These are phyloP conservation scores for Cotesia vestalis DNA, from an alignment of 1,140 invertebrate genomes.

Conservation along the genomic window DNA sequence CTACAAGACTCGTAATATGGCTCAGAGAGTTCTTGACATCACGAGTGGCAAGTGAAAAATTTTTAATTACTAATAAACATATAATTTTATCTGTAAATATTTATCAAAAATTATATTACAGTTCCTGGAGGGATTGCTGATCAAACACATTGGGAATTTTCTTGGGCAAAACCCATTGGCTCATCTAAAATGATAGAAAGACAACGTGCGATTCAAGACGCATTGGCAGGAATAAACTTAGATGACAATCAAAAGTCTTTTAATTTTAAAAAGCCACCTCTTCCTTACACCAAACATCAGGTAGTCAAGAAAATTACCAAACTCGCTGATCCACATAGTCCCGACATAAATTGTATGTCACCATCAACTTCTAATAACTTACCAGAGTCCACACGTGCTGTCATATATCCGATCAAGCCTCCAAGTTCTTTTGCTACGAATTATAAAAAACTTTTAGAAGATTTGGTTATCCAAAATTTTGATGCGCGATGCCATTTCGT, in stretches of 20 bases:
- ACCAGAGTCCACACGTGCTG: background rate
- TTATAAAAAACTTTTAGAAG: constrained; percentile 42
- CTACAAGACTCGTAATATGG: constrained; percentile 56
- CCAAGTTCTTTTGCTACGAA: constrained; percentile 12
- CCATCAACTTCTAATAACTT: background rate
- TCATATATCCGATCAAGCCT: background rate
- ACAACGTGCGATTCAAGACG: constrained; percentile 56
- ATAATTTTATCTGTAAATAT: constrained; percentile 20
- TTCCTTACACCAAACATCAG: background rate
- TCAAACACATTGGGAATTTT: constrained; percentile 56
- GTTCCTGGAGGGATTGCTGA: constrained; percentile 49
- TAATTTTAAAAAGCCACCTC: constrained; percentile 17
- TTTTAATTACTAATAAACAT: constrained; percentile 27
- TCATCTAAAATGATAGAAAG: constrained; percentile 54
- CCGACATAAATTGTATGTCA: background rate
- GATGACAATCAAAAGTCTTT: constrained; percentile 33
- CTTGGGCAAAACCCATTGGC: constrained; percentile 62
- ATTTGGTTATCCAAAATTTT: constrained; percentile 47
- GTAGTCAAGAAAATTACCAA: constrained; percentile 13
- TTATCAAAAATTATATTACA: constrained; percentile 33
- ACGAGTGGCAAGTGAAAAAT: constrained; percentile 52
- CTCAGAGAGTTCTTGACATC: constrained; percentile 53
- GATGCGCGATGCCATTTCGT: constrained; percentile 48
- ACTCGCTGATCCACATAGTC: background rate
- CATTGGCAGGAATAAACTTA: constrained; percentile 29